Conservation (phyloP, 2,797 vertebrate genomes). For the Enteromius thamalakanensis region DNA sequence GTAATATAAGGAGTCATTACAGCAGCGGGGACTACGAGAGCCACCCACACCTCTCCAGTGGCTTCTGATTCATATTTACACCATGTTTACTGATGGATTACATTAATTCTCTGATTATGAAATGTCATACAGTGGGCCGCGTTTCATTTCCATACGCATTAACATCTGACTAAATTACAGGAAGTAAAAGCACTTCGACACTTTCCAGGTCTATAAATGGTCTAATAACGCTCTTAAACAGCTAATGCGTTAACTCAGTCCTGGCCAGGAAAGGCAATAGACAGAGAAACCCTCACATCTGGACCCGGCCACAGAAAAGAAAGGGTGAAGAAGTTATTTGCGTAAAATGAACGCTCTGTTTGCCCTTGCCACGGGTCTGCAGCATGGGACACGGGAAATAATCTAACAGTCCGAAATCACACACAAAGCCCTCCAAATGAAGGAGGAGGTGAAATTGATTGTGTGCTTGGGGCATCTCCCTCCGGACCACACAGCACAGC, state of each 20-base stretch:
- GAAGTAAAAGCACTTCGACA: neutral
- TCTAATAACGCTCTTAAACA: conserved; percentile 2
- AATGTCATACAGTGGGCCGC: conserved; percentile 11
- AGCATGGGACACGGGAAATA: conserved; percentile 29
- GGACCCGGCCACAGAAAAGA: neutral
- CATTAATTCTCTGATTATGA: conserved; percentile 20
- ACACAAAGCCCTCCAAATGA: conserved; percentile 31
- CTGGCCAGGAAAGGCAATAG: neutral
- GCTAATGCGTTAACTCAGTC: conserved; percentile 20
- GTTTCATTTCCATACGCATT: conserved; percentile 35
- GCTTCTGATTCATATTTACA: conserved; percentile 18
- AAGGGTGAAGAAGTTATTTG: conserved; percentile 25
- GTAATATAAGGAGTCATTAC: conserved; percentile 4
- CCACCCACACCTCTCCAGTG: neutral
- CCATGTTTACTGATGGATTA: conserved; percentile 42
- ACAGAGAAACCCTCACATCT: neutral
- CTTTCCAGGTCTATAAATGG: conserved; percentile 7
- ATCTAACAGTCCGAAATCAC: conserved; percentile 24
- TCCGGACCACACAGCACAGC: neutral
- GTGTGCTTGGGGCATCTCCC: conserved; percentile 41
- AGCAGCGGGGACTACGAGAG: neutral
- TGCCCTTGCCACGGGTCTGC: conserved; percentile 37
- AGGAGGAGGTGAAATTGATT: conserved; percentile 37
- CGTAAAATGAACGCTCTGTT: conserved; percentile 13
- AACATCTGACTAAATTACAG: conserved; percentile 25